Percentiles rank a stretch among this genome's conserved stretches.
phyloP scores from a whole-genome alignment of 2,888 invertebrate genomes.

The Diploptera punctata region DNA sequence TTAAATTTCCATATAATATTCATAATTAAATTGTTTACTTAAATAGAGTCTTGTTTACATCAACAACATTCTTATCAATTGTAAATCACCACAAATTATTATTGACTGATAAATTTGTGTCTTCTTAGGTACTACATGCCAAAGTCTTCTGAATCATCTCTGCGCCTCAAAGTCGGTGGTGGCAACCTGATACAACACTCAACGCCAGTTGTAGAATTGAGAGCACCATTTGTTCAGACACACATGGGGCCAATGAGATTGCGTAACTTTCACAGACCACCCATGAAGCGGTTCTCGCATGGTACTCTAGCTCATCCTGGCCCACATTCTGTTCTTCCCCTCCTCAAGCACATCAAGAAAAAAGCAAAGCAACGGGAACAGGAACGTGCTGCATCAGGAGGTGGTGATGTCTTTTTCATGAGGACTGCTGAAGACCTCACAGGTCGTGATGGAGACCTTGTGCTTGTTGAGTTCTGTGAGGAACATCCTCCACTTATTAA shows the following conservation, averaged over 20 bases:
- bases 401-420: conserved; percentile 99
- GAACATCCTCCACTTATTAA: conserved; percentile 97
- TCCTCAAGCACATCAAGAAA: conserved; percentile 89
- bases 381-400: conserved; percentile 94
- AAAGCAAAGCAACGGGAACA: conserved; percentile 93
- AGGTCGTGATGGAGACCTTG: conserved; percentile 89
- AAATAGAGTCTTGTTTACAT: too few relatives aligned
- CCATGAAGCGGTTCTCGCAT: conserved; percentile 85
- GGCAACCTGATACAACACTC: conserved; percentile 96
- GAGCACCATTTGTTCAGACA: conserved; percentile 95
- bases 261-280: conserved; percentile 92
- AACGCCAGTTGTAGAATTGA: conserved; percentile 94
- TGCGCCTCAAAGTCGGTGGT: conserved; percentile 85
- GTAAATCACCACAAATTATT: too few relatives aligned
- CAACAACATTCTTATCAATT: too few relatives aligned
- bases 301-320: conserved; percentile 76
- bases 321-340: conserved; percentile 82
- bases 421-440: conserved; percentile 93
- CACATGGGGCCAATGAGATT: conserved; percentile 85
- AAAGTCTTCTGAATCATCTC: conserved; percentile 79
- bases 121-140: conserved; percentile 86
- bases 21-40: too few relatives aligned
- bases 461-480: conserved; percentile 95
- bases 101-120: too few relatives aligned
- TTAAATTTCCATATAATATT: too few relatives aligned